Conservation (phyloP, 2,888 invertebrate genomes). For the Agrochola macilenta region DNA sequence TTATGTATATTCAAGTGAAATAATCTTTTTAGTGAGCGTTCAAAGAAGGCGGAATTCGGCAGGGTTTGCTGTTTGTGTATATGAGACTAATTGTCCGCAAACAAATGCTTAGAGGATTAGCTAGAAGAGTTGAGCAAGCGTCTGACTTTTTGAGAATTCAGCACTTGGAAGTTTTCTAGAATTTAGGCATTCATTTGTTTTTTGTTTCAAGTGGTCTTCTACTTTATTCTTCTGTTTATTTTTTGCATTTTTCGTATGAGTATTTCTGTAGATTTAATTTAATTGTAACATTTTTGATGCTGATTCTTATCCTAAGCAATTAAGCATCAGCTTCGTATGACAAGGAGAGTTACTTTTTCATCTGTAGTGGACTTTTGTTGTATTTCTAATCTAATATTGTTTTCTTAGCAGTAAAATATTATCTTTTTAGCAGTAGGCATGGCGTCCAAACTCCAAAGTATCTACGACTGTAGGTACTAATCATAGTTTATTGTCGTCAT, state of each 20-base stretch:
- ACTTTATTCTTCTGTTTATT: background rate
- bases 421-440: constrained; percentile 19
- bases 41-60: constrained; percentile 38
- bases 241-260: background rate
- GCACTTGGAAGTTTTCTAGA: background rate
- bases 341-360: background rate
- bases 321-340: too few relatives aligned
- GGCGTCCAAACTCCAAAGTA: background rate
- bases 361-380: background rate
- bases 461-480: constrained; percentile 20
- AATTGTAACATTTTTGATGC: background rate
- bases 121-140: constrained; percentile 35
- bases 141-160: constrained; percentile 6
- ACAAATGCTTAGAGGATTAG: constrained; percentile 47
- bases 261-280: background rate
- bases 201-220: background rate
- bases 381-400: background rate
- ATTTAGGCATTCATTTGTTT: background rate
- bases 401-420: constrained; percentile 4
- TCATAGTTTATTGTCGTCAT: constrained; percentile 35
- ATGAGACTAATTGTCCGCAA: constrained; percentile 43
- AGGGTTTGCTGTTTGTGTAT: constrained; percentile 42
- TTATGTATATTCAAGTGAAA: constrained; percentile 65
- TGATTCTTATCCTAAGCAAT: background rate
- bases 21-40: constrained; percentile 58